Base-by-base conservation (phyloP, 1,140 invertebrate genomes). In the Zaprionus camerounensis region DNA sequence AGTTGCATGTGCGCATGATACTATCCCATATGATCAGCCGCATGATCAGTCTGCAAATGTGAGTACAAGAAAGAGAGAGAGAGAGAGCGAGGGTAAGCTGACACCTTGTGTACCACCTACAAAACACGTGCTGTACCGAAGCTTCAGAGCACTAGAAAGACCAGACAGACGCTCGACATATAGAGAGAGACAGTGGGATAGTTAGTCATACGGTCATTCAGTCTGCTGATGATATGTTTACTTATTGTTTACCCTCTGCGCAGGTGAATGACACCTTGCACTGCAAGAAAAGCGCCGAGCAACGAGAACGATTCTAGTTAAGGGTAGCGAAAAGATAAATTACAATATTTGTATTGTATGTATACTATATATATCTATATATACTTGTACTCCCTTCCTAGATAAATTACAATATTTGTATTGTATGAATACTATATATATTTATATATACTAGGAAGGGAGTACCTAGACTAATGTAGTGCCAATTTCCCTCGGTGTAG, bases 231-330 rank as follows among this genome's bases (percentile, higher is more conserved):
- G 58, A 57, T 64, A 49, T 67, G 51, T 56, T 66, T 26, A 56
- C 31, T 26, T 58, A 22, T 57, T 57, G 53, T 31, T 44, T 57
- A 58, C 38, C 44, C 24, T 34, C 28, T 34, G 13, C 51, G 9
- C 46, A 44, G 72, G 72, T 75, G 72, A 70, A 75, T 75, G 72
- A 70, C 72, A 63, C 67, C 67, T 38, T 70, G 1, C 53, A 70
- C 49, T 26, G 58, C 22, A 26, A 51, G n/a, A 66, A 66, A 55
- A 55, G 12, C 31, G 38, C 17, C 41, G n/a, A 7, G 41, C n/a
- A 34, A 3, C 2, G 2, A 1, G 9, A 34, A 46, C n/a, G 7
- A 17, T 46, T 7, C n/a, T 34, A 34, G 31, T 9, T 34, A 9
- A 34, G 31, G 31, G 31, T 34, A 11, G 9, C 31, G 3, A 34